Evolutionary conservation across 2,888 invertebrate species (phyloP).

Genomic region (Tanytarsus gracilentus): DNA sequence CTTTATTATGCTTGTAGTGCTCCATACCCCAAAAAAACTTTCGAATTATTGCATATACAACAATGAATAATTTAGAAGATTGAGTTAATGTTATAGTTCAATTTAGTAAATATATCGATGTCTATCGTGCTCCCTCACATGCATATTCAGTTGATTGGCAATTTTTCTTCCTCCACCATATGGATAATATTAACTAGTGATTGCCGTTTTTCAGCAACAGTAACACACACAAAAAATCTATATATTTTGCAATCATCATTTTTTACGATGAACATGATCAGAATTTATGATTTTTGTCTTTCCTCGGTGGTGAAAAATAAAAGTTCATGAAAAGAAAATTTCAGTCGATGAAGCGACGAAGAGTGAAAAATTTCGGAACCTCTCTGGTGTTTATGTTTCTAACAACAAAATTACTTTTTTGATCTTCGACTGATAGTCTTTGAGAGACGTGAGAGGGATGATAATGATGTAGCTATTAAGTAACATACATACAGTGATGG

Average conservation of each 20-base stretch:
- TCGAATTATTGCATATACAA: neutral
- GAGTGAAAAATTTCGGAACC: slow-evolving; percentile 3
- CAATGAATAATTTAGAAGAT: neutral
- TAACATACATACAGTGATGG: too few relatives aligned
- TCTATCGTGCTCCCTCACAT: neutral
- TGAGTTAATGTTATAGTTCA: neutral
- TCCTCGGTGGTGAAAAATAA: neutral
- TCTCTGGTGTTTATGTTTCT: too few relatives aligned
- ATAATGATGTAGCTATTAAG: too few relatives aligned
- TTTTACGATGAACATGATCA: slow-evolving; percentile 14
- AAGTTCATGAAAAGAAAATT: neutral
- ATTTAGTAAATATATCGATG: neutral
- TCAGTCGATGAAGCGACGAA: neutral
- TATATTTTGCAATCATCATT: slow-evolving; percentile 13
- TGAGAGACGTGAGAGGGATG: too few relatives aligned
- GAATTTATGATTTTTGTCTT: slow-evolving; percentile 11
- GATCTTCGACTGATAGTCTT: too few relatives aligned
- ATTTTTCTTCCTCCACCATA: slow-evolving; percentile 1
- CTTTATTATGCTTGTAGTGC: neutral
- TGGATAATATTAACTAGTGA: slow-evolving; percentile 11
- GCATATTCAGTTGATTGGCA: slow-evolving; percentile 3
- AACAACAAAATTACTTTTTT: too few relatives aligned
- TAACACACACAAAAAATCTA: neutral
- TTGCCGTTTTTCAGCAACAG: neutral
- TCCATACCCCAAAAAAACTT: neutral